Percentiles rank a stretch among this genome's conserved stretches.
These are phyloP conservation scores for Saccostrea glomerata DNA, from an alignment of 1,140 invertebrate species.

Conservation along the genomic window DNA sequence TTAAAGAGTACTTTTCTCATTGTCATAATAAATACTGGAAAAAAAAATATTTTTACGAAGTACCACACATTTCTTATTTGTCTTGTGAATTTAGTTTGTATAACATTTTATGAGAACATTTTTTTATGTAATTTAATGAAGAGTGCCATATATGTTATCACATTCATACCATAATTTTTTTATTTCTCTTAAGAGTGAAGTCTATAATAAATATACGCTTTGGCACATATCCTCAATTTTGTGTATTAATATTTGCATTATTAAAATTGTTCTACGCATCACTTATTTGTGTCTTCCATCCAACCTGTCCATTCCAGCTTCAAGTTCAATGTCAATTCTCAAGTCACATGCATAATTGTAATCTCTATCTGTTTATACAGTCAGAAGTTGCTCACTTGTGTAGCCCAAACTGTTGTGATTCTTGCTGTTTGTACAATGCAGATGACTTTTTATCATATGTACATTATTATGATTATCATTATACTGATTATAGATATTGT, in stretches of 20 bases:
- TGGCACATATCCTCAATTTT: neutral
- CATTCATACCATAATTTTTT: neutral
- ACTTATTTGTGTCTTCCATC: neutral
- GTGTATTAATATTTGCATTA: neutral
- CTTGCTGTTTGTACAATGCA: neutral
- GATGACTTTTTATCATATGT: neutral
- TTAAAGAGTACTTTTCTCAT: neutral
- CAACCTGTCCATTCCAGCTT: slow-evolving; percentile 21
- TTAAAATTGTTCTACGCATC: slow-evolving; percentile 14
- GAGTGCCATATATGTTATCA: neutral
- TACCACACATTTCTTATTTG: neutral
- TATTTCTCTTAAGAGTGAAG: neutral
- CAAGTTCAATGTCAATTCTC: neutral
- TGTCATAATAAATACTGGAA: neutral
- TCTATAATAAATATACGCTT: neutral
- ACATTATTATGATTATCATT: neutral
- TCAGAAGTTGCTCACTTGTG: neutral
- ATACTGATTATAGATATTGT: too few relatives aligned
- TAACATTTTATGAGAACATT: neutral
- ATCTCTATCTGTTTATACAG: neutral
- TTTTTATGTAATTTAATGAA: neutral
- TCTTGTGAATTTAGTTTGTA: neutral
- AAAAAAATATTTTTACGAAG: neutral
- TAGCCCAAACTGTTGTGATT: slow-evolving; percentile 12
- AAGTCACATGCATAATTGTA: neutral